Evolutionary conservation across 2,113 vertebrate genomes (phyloP).

Genomic region (Malurus melanocephalus): DNA sequence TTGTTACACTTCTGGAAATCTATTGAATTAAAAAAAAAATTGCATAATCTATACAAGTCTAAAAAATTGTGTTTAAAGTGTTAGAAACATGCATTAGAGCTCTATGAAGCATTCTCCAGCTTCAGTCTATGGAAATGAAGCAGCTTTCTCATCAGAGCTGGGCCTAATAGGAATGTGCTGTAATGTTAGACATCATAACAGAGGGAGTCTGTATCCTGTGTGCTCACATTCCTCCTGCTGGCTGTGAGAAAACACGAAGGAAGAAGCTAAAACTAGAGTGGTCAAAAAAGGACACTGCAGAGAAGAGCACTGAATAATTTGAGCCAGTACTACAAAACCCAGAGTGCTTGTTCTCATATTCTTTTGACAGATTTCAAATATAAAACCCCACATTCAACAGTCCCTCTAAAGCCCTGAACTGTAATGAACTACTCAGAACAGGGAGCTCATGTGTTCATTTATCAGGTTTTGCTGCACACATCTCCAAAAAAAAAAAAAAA

Average conservation of each 20-base stretch:
- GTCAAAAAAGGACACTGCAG: background rate
- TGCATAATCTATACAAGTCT: background rate
- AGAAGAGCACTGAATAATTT: background rate
- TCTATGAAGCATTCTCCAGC: background rate
- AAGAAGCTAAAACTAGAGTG: background rate
- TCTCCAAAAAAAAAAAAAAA: background rate
- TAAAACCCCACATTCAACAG: background rate
- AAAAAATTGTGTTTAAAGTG: background rate
- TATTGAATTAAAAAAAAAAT: background rate
- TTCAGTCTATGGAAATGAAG: background rate
- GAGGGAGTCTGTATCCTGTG: background rate
- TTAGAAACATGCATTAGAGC: background rate
- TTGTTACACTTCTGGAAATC: background rate
- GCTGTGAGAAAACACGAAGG: background rate
- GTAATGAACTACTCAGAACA: background rate
- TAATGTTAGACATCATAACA: background rate
- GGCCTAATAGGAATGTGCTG: background rate
- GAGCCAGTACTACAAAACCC: background rate
- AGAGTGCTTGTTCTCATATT: background rate
- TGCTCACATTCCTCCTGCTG: background rate
- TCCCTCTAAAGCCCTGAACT: background rate
- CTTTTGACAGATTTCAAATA: background rate
- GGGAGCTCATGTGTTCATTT: background rate
- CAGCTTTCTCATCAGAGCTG: background rate
- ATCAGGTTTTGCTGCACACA: background rate